These are phyloP conservation scores for Chaitophorus viminalis DNA, from an alignment of 2,888 invertebrate genomes.

Conservation along the genomic window DNA sequence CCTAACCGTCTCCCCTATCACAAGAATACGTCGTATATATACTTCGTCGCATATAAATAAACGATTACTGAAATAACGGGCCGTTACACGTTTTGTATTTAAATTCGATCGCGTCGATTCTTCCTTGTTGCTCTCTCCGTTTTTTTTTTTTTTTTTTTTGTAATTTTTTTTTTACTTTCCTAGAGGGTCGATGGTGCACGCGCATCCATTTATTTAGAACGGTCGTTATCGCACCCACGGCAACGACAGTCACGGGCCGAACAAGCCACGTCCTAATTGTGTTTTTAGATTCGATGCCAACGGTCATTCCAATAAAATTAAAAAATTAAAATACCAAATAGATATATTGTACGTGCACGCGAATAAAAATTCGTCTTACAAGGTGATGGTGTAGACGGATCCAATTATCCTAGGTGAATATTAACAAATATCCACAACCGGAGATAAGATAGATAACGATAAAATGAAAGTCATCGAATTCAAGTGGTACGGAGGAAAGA, in stretches of 20 bases:
- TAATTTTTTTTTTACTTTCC: background rate
- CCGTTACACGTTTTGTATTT: conserved; percentile 58
- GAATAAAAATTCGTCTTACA: background rate
- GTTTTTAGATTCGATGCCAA: background rate
- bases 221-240: background rate
- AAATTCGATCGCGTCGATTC: conserved; percentile 59
- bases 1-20: background rate
- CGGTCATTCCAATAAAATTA: background rate
- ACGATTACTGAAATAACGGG: conserved; percentile 54
- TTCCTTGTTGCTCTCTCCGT: conserved; percentile 6
- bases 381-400: background rate
- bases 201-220: background rate
- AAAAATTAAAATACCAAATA: background rate
- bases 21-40: background rate
- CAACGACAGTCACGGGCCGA: background rate
- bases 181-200: background rate
- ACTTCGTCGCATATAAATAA: conserved; percentile 46
- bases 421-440: background rate
- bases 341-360: background rate
- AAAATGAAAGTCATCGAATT: background rate
- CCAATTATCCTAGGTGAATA: background rate
- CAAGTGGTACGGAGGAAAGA: background rate
- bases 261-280: background rate
- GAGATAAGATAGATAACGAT: background rate
- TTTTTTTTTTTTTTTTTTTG: background rate